Base-by-base conservation (phyloP, 1,140 invertebrate species). In the Manduca sexta region DNA sequence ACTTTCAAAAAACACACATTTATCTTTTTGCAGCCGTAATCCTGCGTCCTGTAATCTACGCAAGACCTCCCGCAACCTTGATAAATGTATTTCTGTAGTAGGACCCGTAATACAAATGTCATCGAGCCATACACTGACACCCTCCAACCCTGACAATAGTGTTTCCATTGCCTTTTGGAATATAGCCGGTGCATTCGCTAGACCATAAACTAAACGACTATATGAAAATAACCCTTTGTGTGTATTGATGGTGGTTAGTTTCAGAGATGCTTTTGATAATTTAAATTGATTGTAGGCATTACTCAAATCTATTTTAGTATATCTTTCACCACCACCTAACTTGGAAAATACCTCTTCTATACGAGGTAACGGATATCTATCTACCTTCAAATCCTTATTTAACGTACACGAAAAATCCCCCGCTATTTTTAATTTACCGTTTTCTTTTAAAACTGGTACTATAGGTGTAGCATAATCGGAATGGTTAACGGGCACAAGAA, bases 1-100 rank as follows among this genome's bases (percentile, higher is more conserved):
- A 4, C 12, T 31, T 33, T 64, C 14, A 12, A 74, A 78, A 40
- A 86, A 76, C 29, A 60, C 35, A 56, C 74, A 80, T 61, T 87
- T 62, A 18, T 62, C 55, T 29, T 38, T 49, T 39, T 58, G 42
- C 26, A 62, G 41, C 10, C 17, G 80, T 34, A 60, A 53, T 12
- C 45, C 50, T 13, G 44, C 59, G 15, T 56, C 44, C 2, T 21
- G 37, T 35, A 59, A 35, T 12, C 57, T 55, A 34, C 14, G 16
- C 14, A 60, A 46, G 13, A 60, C 42, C 33, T 30, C 10, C 15
- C 51, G 45, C 13, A 76, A 50, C 53, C 67, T 74, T n/a, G 21
- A 21, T 44, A 74, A 46, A 54, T 74, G 63, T 10, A 69, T 48
- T 33, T 50, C 12, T 6, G 35, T 47, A 43, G 50, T 60, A 13